A percentile compares a stretch with the other conserved stretches of the same genome.
Evolutionary conservation across 2,797 vertebrate genomes (phyloP).

Genomic region (Coendou prehensilis): DNA sequence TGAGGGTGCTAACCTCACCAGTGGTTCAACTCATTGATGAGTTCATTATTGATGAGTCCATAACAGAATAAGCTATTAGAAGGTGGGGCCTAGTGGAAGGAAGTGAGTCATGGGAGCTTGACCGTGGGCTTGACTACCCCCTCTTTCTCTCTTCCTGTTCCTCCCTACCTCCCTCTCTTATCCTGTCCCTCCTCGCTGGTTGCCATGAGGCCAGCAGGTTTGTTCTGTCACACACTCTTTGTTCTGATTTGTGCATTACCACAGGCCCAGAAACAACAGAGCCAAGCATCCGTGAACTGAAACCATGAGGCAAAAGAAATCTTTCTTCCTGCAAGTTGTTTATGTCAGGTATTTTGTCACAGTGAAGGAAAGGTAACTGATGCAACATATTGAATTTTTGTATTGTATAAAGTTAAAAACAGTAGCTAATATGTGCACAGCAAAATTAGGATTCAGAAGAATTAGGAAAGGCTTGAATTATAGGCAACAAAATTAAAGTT

Average conservation of each 20-base stretch:
- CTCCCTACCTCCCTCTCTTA: not conserved
- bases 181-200: not conserved
- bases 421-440: conserved; percentile 2
- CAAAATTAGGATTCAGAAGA: conserved; percentile 35
- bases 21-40: not conserved
- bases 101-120: not conserved
- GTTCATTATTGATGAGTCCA: not conserved
- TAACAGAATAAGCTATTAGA: not conserved
- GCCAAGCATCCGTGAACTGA: not conserved
- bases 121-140: not conserved
- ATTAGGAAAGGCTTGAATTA: conserved; percentile 46
- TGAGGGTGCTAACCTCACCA: not conserved
- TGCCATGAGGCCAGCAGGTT: not conserved
- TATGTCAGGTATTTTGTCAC: not conserved
- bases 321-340: not conserved
- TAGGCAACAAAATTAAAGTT: conserved; percentile 22
- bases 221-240: not conserved
- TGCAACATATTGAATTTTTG: not conserved
- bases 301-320: not conserved
- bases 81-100: not conserved
- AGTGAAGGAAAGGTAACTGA: not conserved
- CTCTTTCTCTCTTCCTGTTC: not conserved
- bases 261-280: not conserved
- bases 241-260: not conserved
- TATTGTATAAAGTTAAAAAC: conserved; percentile 30